Base-by-base conservation (phyloP, 2,113 vertebrate genomes). In the Ptyas mucosa region DNA sequence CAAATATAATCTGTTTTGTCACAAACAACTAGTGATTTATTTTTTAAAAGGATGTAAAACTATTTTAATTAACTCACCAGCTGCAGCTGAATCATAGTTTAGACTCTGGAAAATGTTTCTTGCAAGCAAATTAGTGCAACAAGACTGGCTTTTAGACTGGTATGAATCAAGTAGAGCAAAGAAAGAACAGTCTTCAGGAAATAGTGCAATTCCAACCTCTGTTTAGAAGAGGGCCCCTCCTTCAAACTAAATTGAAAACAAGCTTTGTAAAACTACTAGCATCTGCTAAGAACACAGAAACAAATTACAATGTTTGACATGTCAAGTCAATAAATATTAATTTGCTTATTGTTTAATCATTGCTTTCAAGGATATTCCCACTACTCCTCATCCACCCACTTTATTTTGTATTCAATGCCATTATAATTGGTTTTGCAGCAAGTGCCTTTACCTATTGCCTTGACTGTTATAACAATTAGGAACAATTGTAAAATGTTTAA, bases 21-120 rank as follows among this genome's bases (percentile, higher is more conserved):
- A 69, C 2, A 95, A 87, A 92, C 91, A 90, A 51, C 0, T 91
- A 86, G 26, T 1, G 69, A 8, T 29, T 88, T 91, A 88, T 91
- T 89, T 86, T 43, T 14, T 15, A 91, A 91, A 85, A 55, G 34
- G 69, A 39, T 55, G 57, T 81, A 81, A 89, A 85, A 53, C 46
- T 89, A 93, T 87, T 85, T 49, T 12, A 21, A 90, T 89, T 55
- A 1, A 93, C 93, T 95, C 34, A 43, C 2, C 93, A 86, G 20
- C 51, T 89, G 1, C 92, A 92, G 88, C 51, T 93, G 8, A 3
- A n/a, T 29, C 81, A 1, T 12, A 85, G 39, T 1, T 57, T 91
- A 3, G 89, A 0, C 61, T 29, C 58, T 52, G 89, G 15, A 34
- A 29, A 69, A 46, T 69, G 52, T 75, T 90, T 75, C 89, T 92